A percentile compares a stretch with the other conserved stretches of the same genome.
These are phyloP conservation scores for Microcaecilia unicolor DNA, from an alignment of 2,797 vertebrate species.

Conservation along the genomic window DNA sequence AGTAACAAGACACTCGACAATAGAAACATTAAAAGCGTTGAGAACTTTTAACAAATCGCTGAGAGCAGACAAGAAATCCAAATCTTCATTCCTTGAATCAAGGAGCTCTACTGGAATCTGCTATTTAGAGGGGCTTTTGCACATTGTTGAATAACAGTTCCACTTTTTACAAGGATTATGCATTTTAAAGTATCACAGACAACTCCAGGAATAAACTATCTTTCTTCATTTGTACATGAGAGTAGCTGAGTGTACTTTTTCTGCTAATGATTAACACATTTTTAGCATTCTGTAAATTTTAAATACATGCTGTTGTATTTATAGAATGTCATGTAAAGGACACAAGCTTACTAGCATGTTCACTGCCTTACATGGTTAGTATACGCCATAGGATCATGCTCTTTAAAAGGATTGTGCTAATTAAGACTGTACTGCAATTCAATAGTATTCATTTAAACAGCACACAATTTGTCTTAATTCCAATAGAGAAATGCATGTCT, in stretches of 20 bases:
- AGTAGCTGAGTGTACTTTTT: slow-evolving; percentile 53
- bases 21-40: slow-evolving; percentile 66
- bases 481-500: too few relatives aligned
- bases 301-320: slow-evolving; percentile 56
- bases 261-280: slow-evolving; percentile 49
- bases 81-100: slow-evolving; percentile 96
- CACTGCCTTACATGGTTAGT: slow-evolving; percentile 51
- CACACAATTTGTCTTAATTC: too few relatives aligned
- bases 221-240: slow-evolving; percentile 48
- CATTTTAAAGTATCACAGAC: slow-evolving; percentile 64
- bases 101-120: slow-evolving; percentile 76
- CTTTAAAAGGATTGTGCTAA: too few relatives aligned
- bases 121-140: slow-evolving; percentile 55
- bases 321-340: slow-evolving; percentile 43
- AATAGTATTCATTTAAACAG: too few relatives aligned
- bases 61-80: slow-evolving; percentile 71
- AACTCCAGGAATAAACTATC: slow-evolving; percentile 45
- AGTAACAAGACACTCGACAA: slow-evolving; percentile 75
- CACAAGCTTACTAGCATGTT: slow-evolving; percentile 50
- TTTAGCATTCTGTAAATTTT: slow-evolving; percentile 50
- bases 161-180: slow-evolving; percentile 60
- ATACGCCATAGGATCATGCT: slow-evolving; percentile 70
- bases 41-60: slow-evolving; percentile 58
- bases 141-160: slow-evolving; percentile 62
- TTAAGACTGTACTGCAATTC: too few relatives aligned